Conservation (phyloP, 2,113 vertebrate genomes). For the Otus sunia region DNA sequence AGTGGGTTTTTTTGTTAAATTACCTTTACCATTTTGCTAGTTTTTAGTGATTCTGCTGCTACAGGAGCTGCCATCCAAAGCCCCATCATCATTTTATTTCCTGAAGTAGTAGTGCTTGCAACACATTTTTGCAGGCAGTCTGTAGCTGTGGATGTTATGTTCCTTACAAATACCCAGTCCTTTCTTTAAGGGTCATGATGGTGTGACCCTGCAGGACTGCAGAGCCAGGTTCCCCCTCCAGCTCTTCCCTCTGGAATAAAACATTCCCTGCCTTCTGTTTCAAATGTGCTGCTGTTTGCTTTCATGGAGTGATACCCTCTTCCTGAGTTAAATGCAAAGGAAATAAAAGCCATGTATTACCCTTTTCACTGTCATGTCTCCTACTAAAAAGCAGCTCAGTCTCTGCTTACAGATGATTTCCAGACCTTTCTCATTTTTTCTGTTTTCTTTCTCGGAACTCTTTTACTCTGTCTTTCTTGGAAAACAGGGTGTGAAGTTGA, state of each 20-base stretch:
- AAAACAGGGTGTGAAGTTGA: not conserved
- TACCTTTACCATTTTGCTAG: not conserved
- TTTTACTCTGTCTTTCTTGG: not conserved
- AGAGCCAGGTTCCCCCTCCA: not conserved
- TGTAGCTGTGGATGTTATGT: not conserved
- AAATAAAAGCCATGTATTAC: not conserved
- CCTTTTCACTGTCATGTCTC: not conserved
- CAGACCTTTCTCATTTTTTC: not conserved
- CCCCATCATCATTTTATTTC: not conserved
- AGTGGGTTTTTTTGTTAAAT: not conserved
- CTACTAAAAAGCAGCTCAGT: not conserved
- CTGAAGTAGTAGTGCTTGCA: not conserved
- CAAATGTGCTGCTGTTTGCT: not conserved
- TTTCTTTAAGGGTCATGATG: not conserved
- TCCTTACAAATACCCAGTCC: not conserved
- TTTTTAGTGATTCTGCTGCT: not conserved
- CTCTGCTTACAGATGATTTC: not conserved
- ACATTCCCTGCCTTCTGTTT: not conserved
- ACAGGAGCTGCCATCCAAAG: not conserved
- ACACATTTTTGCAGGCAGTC: not conserved
- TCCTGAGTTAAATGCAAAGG: not conserved
- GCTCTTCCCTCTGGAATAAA: not conserved
- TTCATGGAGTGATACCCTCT: not conserved
- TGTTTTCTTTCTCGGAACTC: not conserved
- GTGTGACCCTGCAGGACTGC: not conserved